These are phyloP conservation scores for Enchytraeus crypticus DNA, from an alignment of 2,888 invertebrate species.

Conservation along the genomic window DNA sequence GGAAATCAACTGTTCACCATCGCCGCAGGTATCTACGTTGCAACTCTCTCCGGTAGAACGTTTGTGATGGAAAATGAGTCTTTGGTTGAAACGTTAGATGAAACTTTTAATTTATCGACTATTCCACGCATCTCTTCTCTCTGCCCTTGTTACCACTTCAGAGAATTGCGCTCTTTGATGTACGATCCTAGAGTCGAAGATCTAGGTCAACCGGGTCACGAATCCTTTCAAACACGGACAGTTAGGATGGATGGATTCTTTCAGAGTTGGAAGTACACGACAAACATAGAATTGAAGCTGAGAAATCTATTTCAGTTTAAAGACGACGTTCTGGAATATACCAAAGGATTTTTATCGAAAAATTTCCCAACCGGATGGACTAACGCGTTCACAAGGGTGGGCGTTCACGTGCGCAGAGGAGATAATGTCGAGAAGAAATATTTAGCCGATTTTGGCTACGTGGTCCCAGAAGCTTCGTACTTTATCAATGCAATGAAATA, in stretches of 20 bases:
- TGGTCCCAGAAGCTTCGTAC: constrained; percentile 41
- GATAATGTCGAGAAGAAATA: constrained; percentile 41
- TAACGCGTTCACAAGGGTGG: constrained; percentile 30
- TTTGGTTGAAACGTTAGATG: too few relatives aligned
- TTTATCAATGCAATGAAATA: constrained; percentile 38
- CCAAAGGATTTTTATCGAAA: constrained; percentile 23
- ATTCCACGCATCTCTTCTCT: too few relatives aligned
- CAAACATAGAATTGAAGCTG: too few relatives aligned
- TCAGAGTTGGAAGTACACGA: too few relatives aligned
- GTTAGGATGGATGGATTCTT: too few relatives aligned
- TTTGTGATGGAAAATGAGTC: constrained; percentile 25
- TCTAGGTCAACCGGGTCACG: too few relatives aligned
- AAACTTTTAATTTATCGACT: too few relatives aligned
- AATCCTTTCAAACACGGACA: too few relatives aligned
- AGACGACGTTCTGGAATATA: constrained; percentile 22
- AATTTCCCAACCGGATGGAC: constrained; percentile 23
- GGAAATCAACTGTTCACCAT: constrained; percentile 40
- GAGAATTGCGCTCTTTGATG: too few relatives aligned
- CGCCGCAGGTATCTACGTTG: constrained; percentile 32
- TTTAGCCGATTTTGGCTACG: constrained; percentile 40
- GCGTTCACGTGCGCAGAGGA: constrained; percentile 47
- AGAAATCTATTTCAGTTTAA: too few relatives aligned
- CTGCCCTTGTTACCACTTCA: too few relatives aligned
- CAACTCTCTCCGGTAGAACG: constrained; percentile 29
- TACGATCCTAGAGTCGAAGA: too few relatives aligned